A percentile compares a stretch with the other conserved stretches of the same genome.
phyloP scores from a whole-genome alignment of 2,888 invertebrate species.

The Neoscelio sp. region DNA sequence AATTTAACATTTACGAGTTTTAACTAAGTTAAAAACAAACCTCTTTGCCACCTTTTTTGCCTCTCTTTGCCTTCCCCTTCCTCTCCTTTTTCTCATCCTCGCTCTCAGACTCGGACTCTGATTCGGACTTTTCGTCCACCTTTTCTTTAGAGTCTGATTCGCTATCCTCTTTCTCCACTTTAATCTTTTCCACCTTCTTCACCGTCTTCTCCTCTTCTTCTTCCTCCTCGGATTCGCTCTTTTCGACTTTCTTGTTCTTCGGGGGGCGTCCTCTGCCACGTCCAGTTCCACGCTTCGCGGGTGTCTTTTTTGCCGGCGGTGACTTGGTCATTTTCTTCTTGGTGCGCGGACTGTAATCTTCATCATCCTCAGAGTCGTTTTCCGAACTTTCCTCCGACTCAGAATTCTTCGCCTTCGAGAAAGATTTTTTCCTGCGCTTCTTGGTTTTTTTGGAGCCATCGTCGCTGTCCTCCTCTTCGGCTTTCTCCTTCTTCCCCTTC shows the following conservation, averaged over 20 bases:
- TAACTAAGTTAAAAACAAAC: slow-evolving; percentile 39
- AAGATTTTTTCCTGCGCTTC: slow-evolving; percentile 70
- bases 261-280: slow-evolving; percentile 69
- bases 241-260: slow-evolving; percentile 61
- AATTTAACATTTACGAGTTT: too few relatives aligned
- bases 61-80: slow-evolving; percentile 46
- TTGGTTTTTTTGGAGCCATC: slow-evolving; percentile 58
- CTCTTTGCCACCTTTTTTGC: slow-evolving; percentile 49
- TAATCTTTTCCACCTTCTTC: slow-evolving; percentile 51
- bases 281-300: slow-evolving; percentile 70
- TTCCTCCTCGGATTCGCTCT: slow-evolving; percentile 67
- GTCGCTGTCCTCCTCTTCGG: slow-evolving; percentile 60
- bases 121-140: slow-evolving; percentile 62
- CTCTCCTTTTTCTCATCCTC: slow-evolving; percentile 52
- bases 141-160: slow-evolving; percentile 57
- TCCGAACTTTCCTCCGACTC: slow-evolving; percentile 75
- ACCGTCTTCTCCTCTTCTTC: slow-evolving; percentile 64
- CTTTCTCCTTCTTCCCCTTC: slow-evolving; percentile 36
- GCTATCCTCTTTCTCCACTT: slow-evolving; percentile 58
- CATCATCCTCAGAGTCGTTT: slow-evolving; percentile 76
- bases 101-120: slow-evolving; percentile 67
- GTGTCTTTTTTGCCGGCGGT: slow-evolving; percentile 68
- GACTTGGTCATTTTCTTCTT: slow-evolving; percentile 74
- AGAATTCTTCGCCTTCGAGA: slow-evolving; percentile 70
- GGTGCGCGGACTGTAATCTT: slow-evolving; percentile 78